Evolutionary conservation across 2,797 vertebrate genomes (phyloP).

Genomic region (Falco berigora): DNA sequence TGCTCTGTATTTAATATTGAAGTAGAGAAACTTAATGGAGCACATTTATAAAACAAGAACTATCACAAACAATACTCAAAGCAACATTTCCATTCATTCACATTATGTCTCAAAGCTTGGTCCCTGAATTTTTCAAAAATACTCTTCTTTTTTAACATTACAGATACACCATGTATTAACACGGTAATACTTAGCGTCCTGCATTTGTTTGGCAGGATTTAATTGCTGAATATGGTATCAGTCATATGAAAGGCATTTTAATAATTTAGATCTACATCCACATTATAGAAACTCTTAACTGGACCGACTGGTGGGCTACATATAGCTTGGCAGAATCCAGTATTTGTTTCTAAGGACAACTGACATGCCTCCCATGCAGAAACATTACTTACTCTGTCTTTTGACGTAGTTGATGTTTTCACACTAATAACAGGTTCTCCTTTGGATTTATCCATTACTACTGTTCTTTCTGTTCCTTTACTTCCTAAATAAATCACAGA

Average conservation of each 20-base stretch:
- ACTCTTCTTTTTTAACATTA: neutral
- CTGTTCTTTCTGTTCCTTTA: conserved; percentile 88
- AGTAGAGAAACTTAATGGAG: neutral
- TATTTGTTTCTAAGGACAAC: neutral
- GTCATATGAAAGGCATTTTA: neutral
- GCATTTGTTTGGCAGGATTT: neutral
- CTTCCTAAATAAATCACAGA: conserved; percentile 54
- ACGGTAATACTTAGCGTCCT: neutral
- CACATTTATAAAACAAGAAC: neutral
- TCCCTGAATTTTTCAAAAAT: neutral
- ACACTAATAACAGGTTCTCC: conserved; percentile 97
- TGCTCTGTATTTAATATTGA: conserved; percentile 71
- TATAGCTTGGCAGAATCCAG: neutral
- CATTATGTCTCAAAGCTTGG: neutral
- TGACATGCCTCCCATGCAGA: neutral
- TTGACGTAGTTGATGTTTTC: conserved; percentile 91
- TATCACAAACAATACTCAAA: neutral
- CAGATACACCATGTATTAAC: neutral
- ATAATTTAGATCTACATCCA: neutral
- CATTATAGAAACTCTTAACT: neutral
- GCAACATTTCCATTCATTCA: neutral
- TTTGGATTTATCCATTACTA: conserved; percentile 98
- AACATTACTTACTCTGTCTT: conserved; percentile 84
- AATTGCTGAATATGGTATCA: neutral
- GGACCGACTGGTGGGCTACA: neutral